phyloP scores from a whole-genome alignment of 1,140 invertebrate species.

The Planococcus citri region DNA sequence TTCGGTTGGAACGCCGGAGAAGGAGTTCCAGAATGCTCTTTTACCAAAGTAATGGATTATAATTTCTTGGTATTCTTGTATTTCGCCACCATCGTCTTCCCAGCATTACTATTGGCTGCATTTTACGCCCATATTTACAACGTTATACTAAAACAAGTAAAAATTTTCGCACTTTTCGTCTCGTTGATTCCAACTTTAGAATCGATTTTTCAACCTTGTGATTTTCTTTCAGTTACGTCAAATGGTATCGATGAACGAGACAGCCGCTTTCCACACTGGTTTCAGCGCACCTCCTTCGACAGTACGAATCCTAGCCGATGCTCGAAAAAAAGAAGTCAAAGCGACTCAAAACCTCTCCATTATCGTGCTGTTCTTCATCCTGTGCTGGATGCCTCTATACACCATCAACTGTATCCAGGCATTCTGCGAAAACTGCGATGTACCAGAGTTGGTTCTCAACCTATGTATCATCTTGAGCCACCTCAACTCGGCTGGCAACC shows the following conservation, averaged over 20 bases:
- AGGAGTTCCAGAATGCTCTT: conserved; percentile 51
- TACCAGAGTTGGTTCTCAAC: conserved; percentile 54
- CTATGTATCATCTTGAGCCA: conserved; percentile 79
- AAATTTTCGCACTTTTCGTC: conserved; percentile 27
- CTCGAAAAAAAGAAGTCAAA: conserved; percentile 74
- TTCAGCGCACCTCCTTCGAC: conserved; percentile 40
- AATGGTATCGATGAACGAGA: conserved; percentile 44
- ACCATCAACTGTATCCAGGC: conserved; percentile 79
- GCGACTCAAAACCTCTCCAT: conserved; percentile 80
- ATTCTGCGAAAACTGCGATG: conserved; percentile 53
- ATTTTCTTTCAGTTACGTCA: conserved; percentile 37
- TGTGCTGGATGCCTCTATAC: conserved; percentile 85
- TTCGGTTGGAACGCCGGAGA: conserved; percentile 67
- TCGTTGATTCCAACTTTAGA: neutral
- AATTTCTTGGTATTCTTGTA: conserved; percentile 78
- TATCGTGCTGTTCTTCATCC: conserved; percentile 81
- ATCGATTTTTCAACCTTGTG: neutral
- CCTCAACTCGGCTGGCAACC: conserved; percentile 77
- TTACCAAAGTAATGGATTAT: conserved; percentile 76
- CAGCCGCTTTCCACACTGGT: conserved; percentile 26
- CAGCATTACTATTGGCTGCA: conserved; percentile 62
- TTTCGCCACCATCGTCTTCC: conserved; percentile 76
- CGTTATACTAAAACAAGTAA: conserved; percentile 78
- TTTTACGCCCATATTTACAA: conserved; percentile 81
- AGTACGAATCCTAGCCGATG: conserved; percentile 61